Evolutionary conservation across 2,888 invertebrate species (phyloP).

Genomic region (Campoletis raptor): DNA sequence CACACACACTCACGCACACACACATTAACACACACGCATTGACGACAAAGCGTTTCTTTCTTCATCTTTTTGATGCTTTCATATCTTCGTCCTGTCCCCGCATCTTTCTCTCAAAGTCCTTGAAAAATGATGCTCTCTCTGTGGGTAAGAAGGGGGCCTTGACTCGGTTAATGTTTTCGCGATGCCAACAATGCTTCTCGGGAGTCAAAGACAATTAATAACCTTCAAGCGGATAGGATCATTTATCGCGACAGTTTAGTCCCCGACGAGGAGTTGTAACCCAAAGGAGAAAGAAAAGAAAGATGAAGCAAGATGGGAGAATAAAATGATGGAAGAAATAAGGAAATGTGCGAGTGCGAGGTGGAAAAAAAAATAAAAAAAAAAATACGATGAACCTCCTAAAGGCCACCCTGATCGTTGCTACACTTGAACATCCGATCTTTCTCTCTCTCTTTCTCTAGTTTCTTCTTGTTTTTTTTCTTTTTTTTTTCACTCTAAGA

Average conservation of each 20-base stretch:
- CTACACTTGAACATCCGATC: constrained; percentile 55
- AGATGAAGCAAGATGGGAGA: constrained; percentile 23
- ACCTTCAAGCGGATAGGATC: constrained; percentile 73
- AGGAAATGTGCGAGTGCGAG: constrained; percentile 34
- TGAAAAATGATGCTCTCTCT: constrained; percentile 83
- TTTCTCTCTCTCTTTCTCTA: constrained; percentile 31
- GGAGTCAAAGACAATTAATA: constrained; percentile 83
- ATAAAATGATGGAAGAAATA: constrained; percentile 29
- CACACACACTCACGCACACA: constrained; percentile 12
- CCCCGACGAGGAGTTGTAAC: constrained; percentile 72
- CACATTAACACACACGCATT: neutral
- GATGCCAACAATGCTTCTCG: constrained; percentile 80
- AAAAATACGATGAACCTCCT: constrained; percentile 42
- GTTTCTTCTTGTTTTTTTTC: too few relatives aligned
- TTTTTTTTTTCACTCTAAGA: constrained; percentile 20
- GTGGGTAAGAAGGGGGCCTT: constrained; percentile 77
- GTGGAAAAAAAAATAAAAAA: constrained; percentile 22
- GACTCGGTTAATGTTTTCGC: constrained; percentile 83
- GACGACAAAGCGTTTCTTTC: constrained; percentile 55
- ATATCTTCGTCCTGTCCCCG: constrained; percentile 30
- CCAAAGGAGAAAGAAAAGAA: constrained; percentile 29
- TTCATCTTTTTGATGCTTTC: constrained; percentile 40
- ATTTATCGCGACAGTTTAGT: constrained; percentile 85
- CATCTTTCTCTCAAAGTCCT: constrained; percentile 46
- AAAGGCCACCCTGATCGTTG: constrained; percentile 64